Evolutionary conservation across 1,140 invertebrate genomes (phyloP), one percentile per base, ranked within the genome.

Genomic region (Ceratitis capitata): DNA sequence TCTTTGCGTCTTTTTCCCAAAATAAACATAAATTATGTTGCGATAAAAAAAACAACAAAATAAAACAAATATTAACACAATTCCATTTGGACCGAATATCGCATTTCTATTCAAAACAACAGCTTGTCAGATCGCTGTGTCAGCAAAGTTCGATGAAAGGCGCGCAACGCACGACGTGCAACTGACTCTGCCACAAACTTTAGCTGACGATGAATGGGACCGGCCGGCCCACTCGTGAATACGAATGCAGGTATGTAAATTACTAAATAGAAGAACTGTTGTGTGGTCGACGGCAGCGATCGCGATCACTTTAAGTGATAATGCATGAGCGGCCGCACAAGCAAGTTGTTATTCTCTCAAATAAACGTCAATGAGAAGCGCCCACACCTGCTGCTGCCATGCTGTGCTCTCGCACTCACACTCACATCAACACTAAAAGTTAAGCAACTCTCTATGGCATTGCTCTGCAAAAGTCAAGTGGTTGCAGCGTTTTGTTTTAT

Each of bases 1-100:
- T 16, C 42, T 45, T 42, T n/a, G n/a, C n/a, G n/a, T n/a, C n/a
- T n/a, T n/a, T n/a, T 45, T 45, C 69, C 69, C 5, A 35, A 78
- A 78, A 78, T 78, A 78, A 78, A 78, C 69, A 47, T 78, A 45
- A 78, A 78, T 78, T 78, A 78, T 78, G 69, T 23, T 78, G n/a
- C 23, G 39, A 78, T 23, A 78, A 47, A 47, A 78, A 78, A 7
- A 35, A 12, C 12, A 64, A 64, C 14, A 4, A 12, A 35, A 45
- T 4, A 26, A 7, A 16, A 23, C 2, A 39, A n/a, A 45, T 7
- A 42, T 2, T 10, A 45, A 42, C n/a, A 45, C n/a, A 45, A 5
- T n/a, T n/a, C n/a, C n/a, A n/a, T n/a, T n/a, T n/a, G n/a, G n/a
- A n/a, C n/a, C n/a, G n/a, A n/a, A n/a, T n/a, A n/a, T n/a, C n/a